Evolutionary conservation across 2,888 invertebrate genomes (phyloP).

Genomic region (Xanthia icteritia): DNA sequence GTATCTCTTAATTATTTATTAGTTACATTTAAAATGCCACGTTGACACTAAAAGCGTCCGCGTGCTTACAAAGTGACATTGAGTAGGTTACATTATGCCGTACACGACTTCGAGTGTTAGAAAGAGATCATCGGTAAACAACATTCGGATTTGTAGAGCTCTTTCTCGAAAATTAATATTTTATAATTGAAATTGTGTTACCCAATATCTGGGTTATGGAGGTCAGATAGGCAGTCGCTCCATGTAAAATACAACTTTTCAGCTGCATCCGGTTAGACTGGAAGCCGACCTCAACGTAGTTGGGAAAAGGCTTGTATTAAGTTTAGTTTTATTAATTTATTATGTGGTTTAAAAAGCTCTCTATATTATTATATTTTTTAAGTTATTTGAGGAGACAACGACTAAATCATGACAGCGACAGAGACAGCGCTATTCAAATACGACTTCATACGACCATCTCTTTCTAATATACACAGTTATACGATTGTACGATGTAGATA

Average conservation of each 20-base stretch:
- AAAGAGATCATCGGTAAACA: slow-evolving; percentile 7
- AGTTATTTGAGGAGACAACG: not conserved
- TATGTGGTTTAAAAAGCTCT: slow-evolving; percentile 36
- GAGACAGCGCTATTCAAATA: slow-evolving; percentile 4
- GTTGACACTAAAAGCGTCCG: slow-evolving; percentile 48
- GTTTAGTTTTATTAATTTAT: slow-evolving; percentile 1
- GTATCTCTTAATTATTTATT: slow-evolving; percentile 50
- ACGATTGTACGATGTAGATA: slow-evolving; percentile 32
- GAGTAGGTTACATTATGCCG: slow-evolving; percentile 21
- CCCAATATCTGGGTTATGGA: not conserved
- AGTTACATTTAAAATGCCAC: slow-evolving; percentile 35
- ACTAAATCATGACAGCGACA: slow-evolving; percentile 12
- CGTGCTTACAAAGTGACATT: slow-evolving; percentile 41
- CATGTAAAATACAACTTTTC: not conserved
- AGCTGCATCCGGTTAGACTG: not conserved
- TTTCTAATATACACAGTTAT: slow-evolving; percentile 27
- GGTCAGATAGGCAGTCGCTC: not conserved
- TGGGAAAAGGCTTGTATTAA: not conserved
- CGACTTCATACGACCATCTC: not conserved
- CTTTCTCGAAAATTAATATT: not conserved
- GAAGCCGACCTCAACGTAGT: not conserved
- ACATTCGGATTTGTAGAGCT: slow-evolving; percentile 12
- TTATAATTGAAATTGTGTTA: not conserved
- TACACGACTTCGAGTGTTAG: slow-evolving; percentile 11
- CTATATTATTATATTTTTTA: slow-evolving; percentile 34